These are phyloP conservation scores for Drosophila acutilabella DNA, from an alignment of 2,888 invertebrate genomes.

Conservation along the genomic window DNA sequence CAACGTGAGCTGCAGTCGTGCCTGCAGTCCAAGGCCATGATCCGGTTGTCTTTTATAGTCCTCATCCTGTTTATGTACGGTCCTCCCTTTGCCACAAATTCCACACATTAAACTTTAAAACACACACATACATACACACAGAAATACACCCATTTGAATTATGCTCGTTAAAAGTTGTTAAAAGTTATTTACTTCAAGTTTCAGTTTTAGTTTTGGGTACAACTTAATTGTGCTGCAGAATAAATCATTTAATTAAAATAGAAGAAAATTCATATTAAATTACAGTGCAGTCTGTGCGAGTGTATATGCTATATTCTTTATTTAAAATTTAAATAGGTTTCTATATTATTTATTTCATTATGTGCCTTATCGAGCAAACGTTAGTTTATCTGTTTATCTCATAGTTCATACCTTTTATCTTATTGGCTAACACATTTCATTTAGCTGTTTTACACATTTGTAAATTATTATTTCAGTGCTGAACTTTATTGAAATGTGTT, in stretches of 20 bases:
- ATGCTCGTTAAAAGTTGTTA: slow-evolving; percentile 8
- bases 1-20: slow-evolving; percentile 69
- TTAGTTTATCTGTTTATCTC: not conserved
- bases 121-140: slow-evolving; percentile 18
- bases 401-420: not conserved
- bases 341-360: not conserved
- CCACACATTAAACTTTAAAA: slow-evolving; percentile 28
- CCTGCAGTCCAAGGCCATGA: slow-evolving; percentile 42
- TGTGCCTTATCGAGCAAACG: not conserved
- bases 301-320: too few relatives aligned
- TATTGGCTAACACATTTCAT: not conserved
- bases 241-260: too few relatives aligned
- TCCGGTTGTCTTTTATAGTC: slow-evolving; percentile 18
- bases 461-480: not conserved
- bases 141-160: slow-evolving; percentile 23
- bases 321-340: not conserved
- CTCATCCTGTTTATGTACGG: slow-evolving; percentile 5
- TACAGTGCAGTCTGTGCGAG: too few relatives aligned
- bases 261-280: too few relatives aligned
- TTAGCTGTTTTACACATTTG: not conserved
- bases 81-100: not conserved
- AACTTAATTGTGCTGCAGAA: too few relatives aligned
- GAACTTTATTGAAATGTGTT: slow-evolving; percentile 14
- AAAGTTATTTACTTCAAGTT: slow-evolving; percentile 19
- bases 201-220: not conserved